These are phyloP conservation scores for Augochlora pura DNA, from an alignment of 1,140 invertebrate genomes.

Conservation along the genomic window DNA sequence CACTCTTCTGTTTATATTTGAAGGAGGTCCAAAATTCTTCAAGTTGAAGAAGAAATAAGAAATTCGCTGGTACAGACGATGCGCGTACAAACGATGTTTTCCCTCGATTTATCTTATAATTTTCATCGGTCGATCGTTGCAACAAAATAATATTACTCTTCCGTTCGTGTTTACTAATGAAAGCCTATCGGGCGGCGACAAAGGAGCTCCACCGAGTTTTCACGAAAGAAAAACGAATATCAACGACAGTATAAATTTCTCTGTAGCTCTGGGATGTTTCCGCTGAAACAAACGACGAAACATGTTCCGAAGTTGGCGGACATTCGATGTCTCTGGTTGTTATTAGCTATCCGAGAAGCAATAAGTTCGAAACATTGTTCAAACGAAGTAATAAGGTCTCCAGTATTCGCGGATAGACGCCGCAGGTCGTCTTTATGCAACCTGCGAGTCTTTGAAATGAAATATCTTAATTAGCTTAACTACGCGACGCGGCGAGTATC, in stretches of 20 bases:
- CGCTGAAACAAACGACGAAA: not conserved
- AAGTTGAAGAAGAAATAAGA: no score
- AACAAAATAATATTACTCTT: no score
- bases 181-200: not conserved
- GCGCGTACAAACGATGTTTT: no score
- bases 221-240: not conserved
- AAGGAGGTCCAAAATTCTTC: no score
- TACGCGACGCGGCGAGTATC: not conserved
- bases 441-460: not conserved
- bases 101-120: no score
- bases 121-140: no score
- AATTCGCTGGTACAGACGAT: no score
- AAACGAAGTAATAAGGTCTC: not conserved
- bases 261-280: not conserved
- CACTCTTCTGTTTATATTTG: no score
- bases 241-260: no score
- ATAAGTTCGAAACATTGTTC: not conserved
- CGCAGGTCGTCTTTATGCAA: not conserved
- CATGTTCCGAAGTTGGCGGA: not conserved
- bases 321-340: not conserved
- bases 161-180: not conserved
- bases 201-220: no score
- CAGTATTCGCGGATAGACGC: not conserved
- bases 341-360: slow-evolving; percentile 10
- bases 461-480: slow-evolving; percentile 30